These are phyloP conservation scores for Streblospio benedicti DNA, from an alignment of 1,140 invertebrate species.

Conservation along the genomic window DNA sequence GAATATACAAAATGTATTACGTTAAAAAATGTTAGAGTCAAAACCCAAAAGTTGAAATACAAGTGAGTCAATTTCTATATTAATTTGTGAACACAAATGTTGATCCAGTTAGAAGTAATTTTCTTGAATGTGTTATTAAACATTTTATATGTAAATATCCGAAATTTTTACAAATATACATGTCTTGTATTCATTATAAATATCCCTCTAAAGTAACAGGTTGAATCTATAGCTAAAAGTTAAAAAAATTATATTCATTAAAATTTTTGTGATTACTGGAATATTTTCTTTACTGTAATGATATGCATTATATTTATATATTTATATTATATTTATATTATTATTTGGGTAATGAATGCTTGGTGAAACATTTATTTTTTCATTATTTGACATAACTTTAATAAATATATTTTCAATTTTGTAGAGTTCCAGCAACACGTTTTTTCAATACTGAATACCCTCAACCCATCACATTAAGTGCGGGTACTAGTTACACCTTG, in stretches of 20 bases:
- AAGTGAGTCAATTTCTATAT: conserved; percentile 29
- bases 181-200: no score
- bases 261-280: no score
- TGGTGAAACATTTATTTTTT: no score
- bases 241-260: no score
- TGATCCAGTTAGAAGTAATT: background rate
- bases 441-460: conserved; percentile 43
- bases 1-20: conserved; percentile 45
- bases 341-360: background rate
- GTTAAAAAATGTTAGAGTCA: conserved; percentile 43
- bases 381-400: background rate
- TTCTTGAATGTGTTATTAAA: background rate
- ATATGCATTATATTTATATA: conserved; percentile 1
- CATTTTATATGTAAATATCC: background rate
- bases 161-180: no score
- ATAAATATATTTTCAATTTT: conserved; percentile 8
- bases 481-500: conserved; percentile 42
- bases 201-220: no score
- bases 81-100: background rate
- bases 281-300: no score
- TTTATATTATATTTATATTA: background rate
- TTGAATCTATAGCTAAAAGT: no score
- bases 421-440: conserved; percentile 36
- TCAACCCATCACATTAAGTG: conserved; percentile 41
- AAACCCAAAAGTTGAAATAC: conserved; percentile 43